Conservation (phyloP, 2,888 invertebrate genomes). For the Isotomurus palustris region DNA sequence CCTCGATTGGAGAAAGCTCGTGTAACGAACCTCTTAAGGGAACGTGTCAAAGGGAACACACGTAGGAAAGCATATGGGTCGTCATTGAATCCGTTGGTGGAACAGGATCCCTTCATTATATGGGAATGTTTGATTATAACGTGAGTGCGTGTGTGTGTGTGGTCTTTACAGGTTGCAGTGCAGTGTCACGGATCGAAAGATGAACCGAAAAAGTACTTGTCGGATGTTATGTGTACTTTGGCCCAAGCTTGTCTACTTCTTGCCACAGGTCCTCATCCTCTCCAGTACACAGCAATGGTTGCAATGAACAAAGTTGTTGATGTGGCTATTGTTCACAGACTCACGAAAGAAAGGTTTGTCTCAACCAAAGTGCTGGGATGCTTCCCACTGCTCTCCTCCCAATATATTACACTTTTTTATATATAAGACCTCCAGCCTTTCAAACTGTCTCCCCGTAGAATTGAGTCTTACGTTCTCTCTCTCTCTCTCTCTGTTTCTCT, state of each 20-base stretch:
- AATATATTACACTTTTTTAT: not conserved
- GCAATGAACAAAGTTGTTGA: slow-evolving; percentile 60
- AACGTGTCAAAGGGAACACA: too few relatives aligned
- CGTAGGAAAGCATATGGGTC: too few relatives aligned
- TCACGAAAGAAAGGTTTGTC: slow-evolving; percentile 47
- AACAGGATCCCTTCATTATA: too few relatives aligned
- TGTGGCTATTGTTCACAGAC: slow-evolving; percentile 51
- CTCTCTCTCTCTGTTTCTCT: too few relatives aligned
- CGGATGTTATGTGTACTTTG: slow-evolving; percentile 55
- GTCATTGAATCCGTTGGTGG: too few relatives aligned
- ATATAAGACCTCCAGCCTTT: too few relatives aligned
- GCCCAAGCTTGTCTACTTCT: slow-evolving; percentile 56
- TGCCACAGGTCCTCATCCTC: slow-evolving; percentile 57
- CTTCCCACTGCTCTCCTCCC: not conserved
- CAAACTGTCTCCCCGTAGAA: too few relatives aligned
- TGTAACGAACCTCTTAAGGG: too few relatives aligned
- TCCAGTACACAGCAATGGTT: slow-evolving; percentile 60
- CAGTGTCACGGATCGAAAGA: slow-evolving; percentile 41
- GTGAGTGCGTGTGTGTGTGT: too few relatives aligned
- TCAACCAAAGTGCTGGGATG: slow-evolving; percentile 1
- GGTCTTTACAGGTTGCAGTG: slow-evolving; percentile 44
- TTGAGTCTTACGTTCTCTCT: too few relatives aligned
- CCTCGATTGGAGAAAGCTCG: too few relatives aligned
- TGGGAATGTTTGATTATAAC: too few relatives aligned
- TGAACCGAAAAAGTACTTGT: slow-evolving; percentile 45